Evolutionary conservation across 2,797 vertebrate genomes (phyloP), one percentile per base, ranked within the genome.

Genomic region (Rhinatrema bivittatum): DNA sequence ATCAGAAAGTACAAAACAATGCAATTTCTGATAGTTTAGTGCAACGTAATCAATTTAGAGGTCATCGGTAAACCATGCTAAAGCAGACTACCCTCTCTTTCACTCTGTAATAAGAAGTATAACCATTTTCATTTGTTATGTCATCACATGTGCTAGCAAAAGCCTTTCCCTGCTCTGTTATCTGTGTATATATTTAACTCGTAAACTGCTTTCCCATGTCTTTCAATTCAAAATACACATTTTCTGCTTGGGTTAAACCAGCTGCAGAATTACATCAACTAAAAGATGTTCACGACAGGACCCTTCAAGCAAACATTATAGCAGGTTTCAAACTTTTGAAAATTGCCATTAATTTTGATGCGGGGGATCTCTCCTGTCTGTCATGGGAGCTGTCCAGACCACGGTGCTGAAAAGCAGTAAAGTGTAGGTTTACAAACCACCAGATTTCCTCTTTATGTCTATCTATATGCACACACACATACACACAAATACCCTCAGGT

Each of bases 41-140:
- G 32, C 22, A 36, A 44, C 13, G 28, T 25, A 32, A 39, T 39
- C 30, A 24, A 39, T 33, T 30, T 30, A 27, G 20, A 25, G 29
- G 19, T 17, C 33, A 28, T 33, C 31, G 39, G 39, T 24, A 10
- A 33, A 28, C 9, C 12, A 43, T 25, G 18, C n/a, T 11, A 12
- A 32, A 20, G 23, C 35, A 15, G 7, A 10, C 20, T 46, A 43
- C 23, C 36, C 43, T 46, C 46, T 39, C 11, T 43, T 39, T 38
- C 29, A 39, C 35, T 32, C 29, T 35, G 28, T 9, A 14, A 32
- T 24, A 19, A 25, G 13, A 24, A 20, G 34, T 33, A 12, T 25
- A n/a, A 11, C 13, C 3, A 11, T 28, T 20, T 20, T n/a, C 5
- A 16, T 22, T 14, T 25, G 16, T 13, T 9, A 16, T 29, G 21